Evolutionary conservation across 35 echinoderm and acorn worm species (phyloP), one percentile per base, ranked within the genome.

Genomic region (Chiridota heheva): DNA sequence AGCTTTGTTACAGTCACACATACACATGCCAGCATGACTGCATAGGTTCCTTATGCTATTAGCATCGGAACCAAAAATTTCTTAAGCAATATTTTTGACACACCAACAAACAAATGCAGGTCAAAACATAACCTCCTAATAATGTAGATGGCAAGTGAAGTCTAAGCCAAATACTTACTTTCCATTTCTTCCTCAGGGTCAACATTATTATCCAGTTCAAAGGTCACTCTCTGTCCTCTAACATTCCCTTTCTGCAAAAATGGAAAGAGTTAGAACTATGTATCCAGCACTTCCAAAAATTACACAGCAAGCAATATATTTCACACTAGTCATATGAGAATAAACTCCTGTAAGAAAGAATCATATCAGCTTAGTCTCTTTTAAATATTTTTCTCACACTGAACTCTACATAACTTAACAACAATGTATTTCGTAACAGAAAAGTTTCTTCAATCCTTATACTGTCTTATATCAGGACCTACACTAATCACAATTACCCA

Each of bases 141-240:
- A 37, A 40, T 30, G 31, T n/a, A 22, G 30, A n/a, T 48, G 20
- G 24, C 25, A 16, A 28, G 31, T 56, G 34, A 44, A 1, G 7
- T 57, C 32, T 7, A 4, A 30, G n/a, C 4, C 33, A 69, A 37
- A 1, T 42, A 83, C 88, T 80, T 84, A 97, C 93, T 87, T 20
- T 97, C 93, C 93, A 97, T 97, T 25, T 84, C 79, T 43, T 86
- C 93, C 48, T 97, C 78, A 51, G 88, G 88, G 53, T 97, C 93
- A 80, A 86, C 74, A 58, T 84, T 70, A 57, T 83, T 58, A 40
- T 97, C 93, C 29, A 97, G 39, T 49, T 97, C 84, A 86, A 97
- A 87, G 18, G 72, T 77, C 32, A 97, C 68, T 44, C 84, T 83
- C 34, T 97, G 83, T 15, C 78, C 66, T 67, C 73, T 55, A 5